phyloP scores from a whole-genome alignment of 2,113 vertebrate genomes.

The Dromaius novaehollandiae region DNA sequence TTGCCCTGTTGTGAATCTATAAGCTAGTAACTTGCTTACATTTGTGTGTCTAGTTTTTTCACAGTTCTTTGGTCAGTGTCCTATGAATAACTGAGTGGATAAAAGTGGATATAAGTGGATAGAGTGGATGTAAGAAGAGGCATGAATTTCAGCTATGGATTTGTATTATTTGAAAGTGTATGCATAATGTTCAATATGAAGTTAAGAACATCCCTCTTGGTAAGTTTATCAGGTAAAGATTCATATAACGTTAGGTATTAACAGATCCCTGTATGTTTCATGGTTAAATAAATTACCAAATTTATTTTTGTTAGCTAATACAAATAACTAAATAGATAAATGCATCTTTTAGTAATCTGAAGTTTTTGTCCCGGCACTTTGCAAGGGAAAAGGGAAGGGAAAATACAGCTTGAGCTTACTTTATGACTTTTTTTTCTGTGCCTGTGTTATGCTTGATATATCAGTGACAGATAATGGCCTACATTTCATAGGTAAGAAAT shows the following conservation, averaged over 20 bases:
- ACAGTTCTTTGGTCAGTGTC: background rate
- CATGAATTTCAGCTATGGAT: background rate
- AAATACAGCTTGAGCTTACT: slow-evolving; percentile 23
- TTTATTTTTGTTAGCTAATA: background rate
- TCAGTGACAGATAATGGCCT: slow-evolving; percentile 48
- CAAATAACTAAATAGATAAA: background rate
- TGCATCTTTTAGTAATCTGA: background rate
- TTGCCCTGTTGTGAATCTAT: background rate
- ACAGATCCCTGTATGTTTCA: background rate
- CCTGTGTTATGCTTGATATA: slow-evolving; percentile 25
- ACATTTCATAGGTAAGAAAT: slow-evolving; percentile 59
- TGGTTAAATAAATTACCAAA: background rate
- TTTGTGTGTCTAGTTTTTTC: background rate
- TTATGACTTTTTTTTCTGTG: background rate
- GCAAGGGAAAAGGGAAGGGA: background rate
- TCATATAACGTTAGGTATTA: background rate
- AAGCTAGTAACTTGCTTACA: background rate
- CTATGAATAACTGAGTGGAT: background rate
- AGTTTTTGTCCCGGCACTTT: background rate
- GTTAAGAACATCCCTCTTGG: background rate
- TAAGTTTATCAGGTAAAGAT: background rate
- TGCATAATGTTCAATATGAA: background rate
- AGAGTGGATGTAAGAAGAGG: background rate
- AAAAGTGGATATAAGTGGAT: background rate
- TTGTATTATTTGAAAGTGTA: background rate